These are phyloP conservation scores for Semaprochilodus insignis DNA, from an alignment of 2,797 vertebrate genomes.

Conservation along the genomic window DNA sequence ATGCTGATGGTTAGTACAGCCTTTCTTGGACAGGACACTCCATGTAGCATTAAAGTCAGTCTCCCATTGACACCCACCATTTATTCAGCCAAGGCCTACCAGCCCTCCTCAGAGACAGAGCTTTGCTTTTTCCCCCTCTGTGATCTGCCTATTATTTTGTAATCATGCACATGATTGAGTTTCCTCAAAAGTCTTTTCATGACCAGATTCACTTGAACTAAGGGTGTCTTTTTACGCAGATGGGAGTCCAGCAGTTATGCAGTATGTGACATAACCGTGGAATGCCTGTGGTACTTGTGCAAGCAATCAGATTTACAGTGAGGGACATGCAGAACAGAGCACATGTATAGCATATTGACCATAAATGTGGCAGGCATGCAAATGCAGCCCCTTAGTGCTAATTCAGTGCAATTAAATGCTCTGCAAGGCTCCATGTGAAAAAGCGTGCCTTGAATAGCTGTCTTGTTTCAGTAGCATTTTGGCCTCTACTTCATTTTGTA, in stretches of 20 bases:
- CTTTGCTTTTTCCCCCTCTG: constrained; percentile 21
- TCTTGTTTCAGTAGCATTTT: neutral
- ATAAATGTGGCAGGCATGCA: constrained; percentile 34
- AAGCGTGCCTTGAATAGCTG: neutral
- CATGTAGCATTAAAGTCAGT: constrained; percentile 2
- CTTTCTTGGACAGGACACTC: neutral
- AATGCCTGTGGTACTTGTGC: constrained; percentile 27
- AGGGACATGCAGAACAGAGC: constrained; percentile 4
- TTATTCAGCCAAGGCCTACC: neutral
- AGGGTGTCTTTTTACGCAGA: neutral
- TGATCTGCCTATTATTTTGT: constrained; percentile 30
- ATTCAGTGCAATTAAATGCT: neutral
- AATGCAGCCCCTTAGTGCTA: constrained; percentile 1
- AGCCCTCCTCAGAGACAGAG: constrained; percentile 6
- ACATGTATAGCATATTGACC: constrained; percentile 1
- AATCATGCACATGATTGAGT: constrained; percentile 43
- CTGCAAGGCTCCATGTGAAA: neutral
- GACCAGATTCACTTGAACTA: constrained; percentile 17
- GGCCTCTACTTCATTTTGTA: neutral
- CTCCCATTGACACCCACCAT: neutral
- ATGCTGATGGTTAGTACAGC: constrained; percentile 2
- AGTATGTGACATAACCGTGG: constrained; percentile 27
- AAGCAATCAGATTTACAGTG: neutral
- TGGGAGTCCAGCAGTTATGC: neutral
- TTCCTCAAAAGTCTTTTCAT: constrained; percentile 39